Evolutionary conservation across 2,113 vertebrate genomes (phyloP).

Genomic region (Etia nguti): DNA sequence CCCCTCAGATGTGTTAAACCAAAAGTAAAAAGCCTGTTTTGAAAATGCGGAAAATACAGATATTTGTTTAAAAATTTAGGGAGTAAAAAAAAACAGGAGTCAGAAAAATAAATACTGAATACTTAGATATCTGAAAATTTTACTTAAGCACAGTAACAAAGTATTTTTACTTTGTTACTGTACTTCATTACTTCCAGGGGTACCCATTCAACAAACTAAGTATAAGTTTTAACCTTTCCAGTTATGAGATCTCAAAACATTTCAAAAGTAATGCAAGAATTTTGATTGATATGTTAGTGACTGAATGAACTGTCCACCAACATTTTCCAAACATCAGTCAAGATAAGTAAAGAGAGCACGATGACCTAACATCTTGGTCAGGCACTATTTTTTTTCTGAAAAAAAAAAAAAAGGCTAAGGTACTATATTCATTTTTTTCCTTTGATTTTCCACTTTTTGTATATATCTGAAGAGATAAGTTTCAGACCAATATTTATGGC

Average conservation of each 20-base stretch:
- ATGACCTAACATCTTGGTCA: neutral
- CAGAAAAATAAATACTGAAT: neutral
- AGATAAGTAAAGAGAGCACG: neutral
- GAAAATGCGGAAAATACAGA: neutral
- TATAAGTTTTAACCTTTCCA: neutral
- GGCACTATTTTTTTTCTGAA: neutral
- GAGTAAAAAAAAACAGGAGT: neutral
- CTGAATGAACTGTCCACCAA: neutral
- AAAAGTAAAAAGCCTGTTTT: neutral
- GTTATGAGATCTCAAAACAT: neutral
- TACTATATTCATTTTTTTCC: neutral
- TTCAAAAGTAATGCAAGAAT: neutral
- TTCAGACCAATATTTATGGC: neutral
- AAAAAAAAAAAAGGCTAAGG: neutral
- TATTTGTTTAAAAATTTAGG: neutral
- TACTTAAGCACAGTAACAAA: too few species aligned
- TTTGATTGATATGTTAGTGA: neutral
- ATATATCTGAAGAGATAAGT: neutral
- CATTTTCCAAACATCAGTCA: neutral
- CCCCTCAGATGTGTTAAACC: neutral
- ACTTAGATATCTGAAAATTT: neutral
- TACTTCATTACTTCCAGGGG: neutral
- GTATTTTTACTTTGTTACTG: neutral
- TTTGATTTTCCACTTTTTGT: neutral
- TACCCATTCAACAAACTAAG: neutral